Base-by-base conservation (phyloP, 2,888 invertebrate species). In the Netelia virgata region DNA sequence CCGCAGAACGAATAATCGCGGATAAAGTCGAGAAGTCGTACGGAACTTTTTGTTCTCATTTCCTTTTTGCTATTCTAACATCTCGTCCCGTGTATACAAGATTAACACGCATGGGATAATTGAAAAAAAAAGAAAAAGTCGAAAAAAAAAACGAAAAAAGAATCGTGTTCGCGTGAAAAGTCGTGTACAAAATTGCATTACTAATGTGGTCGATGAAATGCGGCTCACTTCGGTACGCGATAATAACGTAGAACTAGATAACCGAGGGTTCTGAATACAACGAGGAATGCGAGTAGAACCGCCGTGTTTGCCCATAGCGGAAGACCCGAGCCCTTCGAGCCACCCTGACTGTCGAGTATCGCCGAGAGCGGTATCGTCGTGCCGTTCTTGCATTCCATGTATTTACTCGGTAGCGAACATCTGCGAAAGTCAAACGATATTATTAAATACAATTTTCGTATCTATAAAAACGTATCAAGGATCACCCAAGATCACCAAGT, bases 301-400 rank as follows among this genome's bases (percentile, higher is more conserved):
- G 96, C 93, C 14, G 96, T 96, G 93, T 97, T 97, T 82, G 96
- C 95, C 97, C 97, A 97, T 20, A 97, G 94, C 14, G 97, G 96
- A 86, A 95, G 91, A 77, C 92, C 92, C 64, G 92, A 89, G 68
- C 92, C 91, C 83, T 95, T 94, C 87, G 94, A 94, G 23, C 96
- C 95, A 76, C 96, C 96, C 90, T 96, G 96, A 83, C 95, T 95
- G 89, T 95, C 95, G 87, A 97, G 93, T 88, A 97, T 96, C 87
- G 96, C 95, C 85, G 95, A 94, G 85, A 95, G 95, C 88, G 96
- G 96, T 94, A 97, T 96, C 94, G 95, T 94, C 86, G 94, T 94
- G 69, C 95, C 94, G 91, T 95, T 94, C 83, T 93, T 92, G 92
- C 96, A 96, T 76, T 96, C 95, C 88, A 95, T 94, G 89, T 96